Evolutionary conservation across 1,140 invertebrate species (phyloP), one percentile per base, ranked within the genome.

Genomic region (Oedothorax gibbosus): DNA sequence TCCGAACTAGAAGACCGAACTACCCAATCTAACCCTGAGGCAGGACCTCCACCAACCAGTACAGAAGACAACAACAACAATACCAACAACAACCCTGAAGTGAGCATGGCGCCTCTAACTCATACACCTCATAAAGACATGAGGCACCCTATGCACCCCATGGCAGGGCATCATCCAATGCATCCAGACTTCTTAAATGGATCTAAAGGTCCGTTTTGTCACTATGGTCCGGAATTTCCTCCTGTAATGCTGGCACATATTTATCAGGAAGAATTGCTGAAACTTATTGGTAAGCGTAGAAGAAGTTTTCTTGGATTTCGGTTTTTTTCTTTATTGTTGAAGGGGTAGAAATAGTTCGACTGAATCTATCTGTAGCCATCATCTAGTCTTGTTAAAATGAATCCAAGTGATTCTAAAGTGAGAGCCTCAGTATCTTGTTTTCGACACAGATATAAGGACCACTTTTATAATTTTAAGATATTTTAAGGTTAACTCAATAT

Each of bases 241-340:
- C 97, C 98, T 90, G 98, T 99, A 89, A 98, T 99, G 91, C 96
- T 99, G 87, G 94, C 97, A 14, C 93, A 96, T 88, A 97, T 99
- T 88, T 99, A 99, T 89, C 96, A 99, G 88, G 97, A 99, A 89
- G 97, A 99, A 89, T 91, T 99, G 60, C 94, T 95, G 53, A 98
- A 98, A 89, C 92, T 99, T n/a, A 97, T 97, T 93, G 95, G 95
- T 80, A 89, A 87, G 78, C 51, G 3, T n/a, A 51, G 54, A 18
- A 51, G 20, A 9, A 6, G n/a, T 14, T 20, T 20, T 65, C 12
- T 65, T 65, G n/a, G 4, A n/a, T n/a, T n/a, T n/a, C n/a, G n/a
- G n/a, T n/a, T n/a, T n/a, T n/a, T n/a, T 35, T 35, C 35, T 35
- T 35, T 35, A 35, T 35, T 35, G 35, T 35, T 35, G 35, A 35